Conservation (phyloP, 64 coral and sea anemone species). For the Montipora foliosa region DNA sequence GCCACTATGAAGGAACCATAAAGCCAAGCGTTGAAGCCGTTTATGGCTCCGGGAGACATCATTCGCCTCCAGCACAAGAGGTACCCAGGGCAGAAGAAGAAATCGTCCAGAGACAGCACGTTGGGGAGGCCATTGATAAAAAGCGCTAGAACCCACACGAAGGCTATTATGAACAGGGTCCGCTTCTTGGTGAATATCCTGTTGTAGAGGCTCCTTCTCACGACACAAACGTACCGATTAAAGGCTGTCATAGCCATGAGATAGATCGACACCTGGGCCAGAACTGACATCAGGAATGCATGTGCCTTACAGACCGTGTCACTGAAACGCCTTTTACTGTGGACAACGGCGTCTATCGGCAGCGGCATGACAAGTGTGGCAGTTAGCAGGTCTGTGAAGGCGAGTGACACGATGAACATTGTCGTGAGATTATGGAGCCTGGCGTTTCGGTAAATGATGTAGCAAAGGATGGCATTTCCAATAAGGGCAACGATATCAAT, state of each 20-base stretch:
- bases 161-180: neutral
- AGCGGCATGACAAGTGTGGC: too few species aligned
- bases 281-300: constrained; percentile 19
- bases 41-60: constrained; percentile 16
- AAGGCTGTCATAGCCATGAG: constrained; percentile 68
- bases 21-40: constrained; percentile 36
- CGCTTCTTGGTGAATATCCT: constrained; percentile 26
- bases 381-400: too few species aligned
- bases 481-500: constrained; percentile 18
- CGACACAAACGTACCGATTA: constrained; percentile 44
- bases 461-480: constrained; percentile 45
- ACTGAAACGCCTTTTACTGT: too few species aligned
- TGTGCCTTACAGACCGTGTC: neutral
- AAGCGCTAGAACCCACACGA: neutral
- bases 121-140: constrained; percentile 35
- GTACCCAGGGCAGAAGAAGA: constrained; percentile 44
- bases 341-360: too few species aligned
- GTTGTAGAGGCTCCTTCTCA: constrained; percentile 5
- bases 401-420: neutral
- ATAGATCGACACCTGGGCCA: constrained; percentile 16
- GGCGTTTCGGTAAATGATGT: constrained; percentile 30
- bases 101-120: constrained; percentile 23
- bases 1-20: constrained; percentile 39
- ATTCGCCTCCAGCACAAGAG: constrained; percentile 38
- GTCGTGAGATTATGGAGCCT: constrained; percentile 30